These are phyloP conservation scores for Oreotrochilus melanogaster DNA, from an alignment of 2,113 vertebrate species.

Conservation along the genomic window DNA sequence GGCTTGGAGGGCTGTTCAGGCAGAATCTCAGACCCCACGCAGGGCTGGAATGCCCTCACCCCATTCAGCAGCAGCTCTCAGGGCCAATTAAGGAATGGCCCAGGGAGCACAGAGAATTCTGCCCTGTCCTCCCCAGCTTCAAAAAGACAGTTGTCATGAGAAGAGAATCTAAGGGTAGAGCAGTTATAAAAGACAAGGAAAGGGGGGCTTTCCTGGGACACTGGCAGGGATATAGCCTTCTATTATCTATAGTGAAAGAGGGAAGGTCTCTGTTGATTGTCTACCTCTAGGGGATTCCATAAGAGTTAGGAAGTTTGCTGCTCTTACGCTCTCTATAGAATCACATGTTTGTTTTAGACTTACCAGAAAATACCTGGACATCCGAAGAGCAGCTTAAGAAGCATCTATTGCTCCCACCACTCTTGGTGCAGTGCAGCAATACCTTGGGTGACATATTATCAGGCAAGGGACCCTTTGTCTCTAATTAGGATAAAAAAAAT, in stretches of 20 bases:
- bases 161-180: conserved; percentile 14
- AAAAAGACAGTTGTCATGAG: neutral
- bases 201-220: neutral
- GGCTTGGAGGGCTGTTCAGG: neutral
- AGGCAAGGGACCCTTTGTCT: conserved; percentile 83
- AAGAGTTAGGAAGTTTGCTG: neutral
- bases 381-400: conserved; percentile 91
- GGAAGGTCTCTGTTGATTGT: neutral
- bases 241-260: neutral
- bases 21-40: neutral
- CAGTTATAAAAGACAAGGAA: conserved; percentile 13
- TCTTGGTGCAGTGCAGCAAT: conserved; percentile 89
- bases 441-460: conserved; percentile 78
- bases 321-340: neutral
- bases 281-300: neutral
- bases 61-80: conserved; percentile 1
- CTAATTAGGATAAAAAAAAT: conserved; percentile 85
- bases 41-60: conserved; percentile 35
- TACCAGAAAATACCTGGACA: conserved; percentile 90
- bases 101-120: conserved; percentile 44
- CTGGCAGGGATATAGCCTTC: neutral
- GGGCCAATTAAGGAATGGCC: conserved; percentile 51
- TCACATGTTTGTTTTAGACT: conserved; percentile 39
- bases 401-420: conserved; percentile 89
- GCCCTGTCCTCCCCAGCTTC: neutral